Evolutionary conservation across 2,888 invertebrate species (phyloP).

Genomic region (Lutraria lutraria): DNA sequence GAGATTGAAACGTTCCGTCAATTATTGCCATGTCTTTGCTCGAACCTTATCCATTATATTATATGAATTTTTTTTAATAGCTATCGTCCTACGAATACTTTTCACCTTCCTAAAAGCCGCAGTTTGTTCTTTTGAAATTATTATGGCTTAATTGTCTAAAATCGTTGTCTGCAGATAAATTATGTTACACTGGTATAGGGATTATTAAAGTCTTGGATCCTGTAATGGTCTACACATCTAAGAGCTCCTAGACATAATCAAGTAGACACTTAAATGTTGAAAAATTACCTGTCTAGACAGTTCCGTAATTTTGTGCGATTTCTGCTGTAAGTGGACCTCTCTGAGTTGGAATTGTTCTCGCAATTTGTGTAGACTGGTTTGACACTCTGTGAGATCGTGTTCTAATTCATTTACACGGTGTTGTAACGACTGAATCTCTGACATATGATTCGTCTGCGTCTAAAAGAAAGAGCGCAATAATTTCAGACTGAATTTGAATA

Average conservation of each 20-base stretch:
- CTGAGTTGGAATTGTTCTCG: conserved; percentile 66
- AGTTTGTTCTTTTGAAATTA: too few relatives aligned
- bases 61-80: too few relatives aligned
- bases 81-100: too few relatives aligned
- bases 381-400: conserved; percentile 68
- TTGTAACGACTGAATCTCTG: conserved; percentile 63
- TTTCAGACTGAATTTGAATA: too few relatives aligned
- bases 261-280: background rate
- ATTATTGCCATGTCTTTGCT: too few relatives aligned
- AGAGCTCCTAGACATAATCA: background rate
- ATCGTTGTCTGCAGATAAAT: too few relatives aligned
- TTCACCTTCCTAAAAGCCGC: too few relatives aligned
- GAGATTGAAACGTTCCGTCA: too few relatives aligned
- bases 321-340: conserved; percentile 92
- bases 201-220: background rate
- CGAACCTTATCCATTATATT: too few relatives aligned
- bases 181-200: too few relatives aligned
- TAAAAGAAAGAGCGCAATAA: conserved; percentile 15
- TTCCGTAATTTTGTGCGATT: conserved; percentile 89
- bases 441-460: conserved; percentile 60
- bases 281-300: conserved; percentile 58
- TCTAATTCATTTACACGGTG: conserved; percentile 70
- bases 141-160: too few relatives aligned
- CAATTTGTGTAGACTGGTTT: conserved; percentile 69
- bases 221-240: background rate